Evolutionary conservation across 1,140 invertebrate species (phyloP), one percentile per base, ranked within the genome.

Genomic region (Acromyrmex heyeri): DNA sequence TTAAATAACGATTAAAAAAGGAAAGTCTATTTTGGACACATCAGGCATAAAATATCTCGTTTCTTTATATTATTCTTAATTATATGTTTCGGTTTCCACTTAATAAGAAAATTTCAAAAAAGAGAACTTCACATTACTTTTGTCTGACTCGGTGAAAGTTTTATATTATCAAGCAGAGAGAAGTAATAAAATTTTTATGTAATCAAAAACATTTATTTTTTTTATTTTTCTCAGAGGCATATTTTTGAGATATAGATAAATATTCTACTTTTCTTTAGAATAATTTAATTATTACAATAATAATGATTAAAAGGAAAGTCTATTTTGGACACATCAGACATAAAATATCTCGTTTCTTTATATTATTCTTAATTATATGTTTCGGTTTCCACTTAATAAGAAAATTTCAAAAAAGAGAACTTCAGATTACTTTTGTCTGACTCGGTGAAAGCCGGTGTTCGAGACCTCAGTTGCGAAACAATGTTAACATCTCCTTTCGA

Each of bases 381-480:
- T 18, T 75, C 4, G 27, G 3, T 75, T 30, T 78, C 16, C 16
- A n/a, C 48, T n/a, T 38, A 18, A 38, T 38, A 7, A 34, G 59
- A 59, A 53, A 53, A 27, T 16, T 30, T 34, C 4, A 24, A 70
- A 24, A 48, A 27, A 16, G 34, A 5, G 7, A 27, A 14, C 6
- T 44, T 69, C 21, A 8, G 1, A 24, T 55, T 57, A 67, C 44
- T 69, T 38, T 4, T 67, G n/a, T 67, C 64, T 44, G n/a, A 24
- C n/a, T 77, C 16, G 44, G n/a, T 14, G 44, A 62, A 14, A 50
- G 59, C 53, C 62, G 27, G 24, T 53, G 27, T 24, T 27, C 16
- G 8, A 44, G 65, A 70, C 4, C 62, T 10, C 44, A 8, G 34
- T 70, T 69, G 21, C 78, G 65, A 81, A 81, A 81, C 65, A 70